phyloP scores from a whole-genome alignment of 2,113 vertebrate species.

The Numida meleagris region DNA sequence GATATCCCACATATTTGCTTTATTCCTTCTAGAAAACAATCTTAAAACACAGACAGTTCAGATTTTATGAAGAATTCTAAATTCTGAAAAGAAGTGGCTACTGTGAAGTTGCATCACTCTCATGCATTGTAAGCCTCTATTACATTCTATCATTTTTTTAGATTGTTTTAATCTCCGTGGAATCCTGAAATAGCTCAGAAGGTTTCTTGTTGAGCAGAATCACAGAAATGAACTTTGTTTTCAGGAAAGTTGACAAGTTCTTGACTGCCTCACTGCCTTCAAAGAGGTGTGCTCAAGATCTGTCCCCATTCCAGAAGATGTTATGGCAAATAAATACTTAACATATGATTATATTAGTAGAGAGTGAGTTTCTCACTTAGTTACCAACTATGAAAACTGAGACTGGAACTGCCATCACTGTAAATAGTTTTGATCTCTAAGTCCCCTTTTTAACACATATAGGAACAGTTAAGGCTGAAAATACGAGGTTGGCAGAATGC shows the following conservation, averaged over 20 bases:
- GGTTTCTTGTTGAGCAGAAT: neutral
- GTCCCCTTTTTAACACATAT: fast-evolving
- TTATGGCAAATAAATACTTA: neutral
- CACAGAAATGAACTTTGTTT: neutral
- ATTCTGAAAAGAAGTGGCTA: constrained; percentile 3
- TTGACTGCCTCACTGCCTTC: neutral
- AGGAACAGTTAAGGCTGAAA: neutral
- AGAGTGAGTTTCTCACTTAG: neutral
- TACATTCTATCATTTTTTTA: constrained; percentile 22
- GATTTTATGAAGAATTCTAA: constrained; percentile 6
- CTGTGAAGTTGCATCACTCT: neutral
- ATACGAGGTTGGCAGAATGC: neutral
- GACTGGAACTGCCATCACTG: neutral
- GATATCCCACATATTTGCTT: neutral
- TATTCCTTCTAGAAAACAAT: neutral
- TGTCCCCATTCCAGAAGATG: neutral
- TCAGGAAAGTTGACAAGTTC: neutral
- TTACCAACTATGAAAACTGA: neutral
- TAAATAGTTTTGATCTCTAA: neutral
- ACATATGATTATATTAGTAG: neutral
- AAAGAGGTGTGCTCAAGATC: neutral
- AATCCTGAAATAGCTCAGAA: constrained; percentile 25
- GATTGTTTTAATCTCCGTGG: constrained; percentile 16
- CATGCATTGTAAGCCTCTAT: constrained; percentile 1
- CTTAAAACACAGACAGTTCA: constrained; percentile 1